These are phyloP conservation scores for Spongia lamella DNA, from an alignment of 37 sponge, comb jelly and placozoan species.

Conservation along the genomic window DNA sequence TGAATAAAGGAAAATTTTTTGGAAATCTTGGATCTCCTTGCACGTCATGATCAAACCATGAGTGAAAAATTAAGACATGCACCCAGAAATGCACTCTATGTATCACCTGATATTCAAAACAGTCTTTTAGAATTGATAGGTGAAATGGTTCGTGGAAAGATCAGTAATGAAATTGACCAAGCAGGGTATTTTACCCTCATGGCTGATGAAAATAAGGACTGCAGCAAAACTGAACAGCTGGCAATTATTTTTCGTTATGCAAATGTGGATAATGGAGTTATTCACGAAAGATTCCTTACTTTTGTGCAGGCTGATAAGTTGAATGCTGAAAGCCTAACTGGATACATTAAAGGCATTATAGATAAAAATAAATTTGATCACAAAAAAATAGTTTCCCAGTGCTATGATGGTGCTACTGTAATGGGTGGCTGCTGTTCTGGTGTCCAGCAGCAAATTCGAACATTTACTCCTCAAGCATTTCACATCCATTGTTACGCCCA, in stretches of 20 bases:
- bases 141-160: slow-evolving; percentile 25
- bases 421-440: slow-evolving; percentile 55
- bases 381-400: slow-evolving; percentile 27
- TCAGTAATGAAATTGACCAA: slow-evolving; percentile 3
- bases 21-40: slow-evolving; percentile 5
- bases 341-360: slow-evolving; percentile 24
- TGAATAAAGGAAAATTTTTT: slow-evolving; percentile 10
- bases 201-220: slow-evolving; percentile 47
- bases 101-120: slow-evolving; percentile 39
- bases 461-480: slow-evolving; percentile 24
- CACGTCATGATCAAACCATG: slow-evolving; percentile 8
- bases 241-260: slow-evolving; percentile 33
- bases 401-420: slow-evolving; percentile 58
- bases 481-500: slow-evolving; percentile 33
- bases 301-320: slow-evolving; percentile 21
- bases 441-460: slow-evolving; percentile 13
- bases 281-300: slow-evolving; percentile 39
- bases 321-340: slow-evolving; percentile 42
- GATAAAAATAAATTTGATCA: slow-evolving; percentile 20
- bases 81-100: not conserved
- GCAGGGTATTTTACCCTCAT: slow-evolving; percentile 25
- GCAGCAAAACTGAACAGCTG: slow-evolving; percentile 35
- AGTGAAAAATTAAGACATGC: not conserved
- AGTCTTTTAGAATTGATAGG: slow-evolving; percentile 37
- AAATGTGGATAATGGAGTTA: slow-evolving; percentile 14